Conservation (phyloP, 2,113 vertebrate species). For the Protobothrops mucrosquamatus region DNA sequence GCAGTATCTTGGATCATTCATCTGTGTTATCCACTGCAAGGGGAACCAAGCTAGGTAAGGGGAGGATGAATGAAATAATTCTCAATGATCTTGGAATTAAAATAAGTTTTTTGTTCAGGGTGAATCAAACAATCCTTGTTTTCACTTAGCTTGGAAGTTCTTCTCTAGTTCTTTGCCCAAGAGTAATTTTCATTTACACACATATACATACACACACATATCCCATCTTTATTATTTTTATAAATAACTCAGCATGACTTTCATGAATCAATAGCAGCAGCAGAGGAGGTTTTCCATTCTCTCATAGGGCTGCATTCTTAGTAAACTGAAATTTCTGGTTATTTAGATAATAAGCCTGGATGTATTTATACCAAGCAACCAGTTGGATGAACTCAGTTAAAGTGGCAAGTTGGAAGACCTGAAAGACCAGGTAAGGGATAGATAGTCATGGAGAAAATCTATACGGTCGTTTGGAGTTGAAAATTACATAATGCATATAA, state of each 20-base stretch:
- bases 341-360: not conserved
- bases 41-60: slow-evolving; percentile 76
- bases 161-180: not conserved
- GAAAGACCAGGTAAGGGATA: not conserved
- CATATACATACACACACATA: not conserved
- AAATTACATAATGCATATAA: not conserved
- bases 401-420: not conserved
- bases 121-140: not conserved
- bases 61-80: not conserved
- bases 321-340: not conserved
- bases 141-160: not conserved
- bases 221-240: not conserved
- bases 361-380: not conserved
- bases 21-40: slow-evolving; percentile 68
- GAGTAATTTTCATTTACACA: not conserved
- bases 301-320: not conserved
- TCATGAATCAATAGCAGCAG: not conserved
- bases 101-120: not conserved
- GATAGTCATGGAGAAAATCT: not conserved
- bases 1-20: slow-evolving; percentile 41
- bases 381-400: not conserved
- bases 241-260: not conserved
- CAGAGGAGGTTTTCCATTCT: not conserved
- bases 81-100: not conserved
- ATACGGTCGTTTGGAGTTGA: not conserved